Base-by-base conservation (phyloP, 2,113 vertebrate genomes). In the Xiphophorus hellerii region DNA sequence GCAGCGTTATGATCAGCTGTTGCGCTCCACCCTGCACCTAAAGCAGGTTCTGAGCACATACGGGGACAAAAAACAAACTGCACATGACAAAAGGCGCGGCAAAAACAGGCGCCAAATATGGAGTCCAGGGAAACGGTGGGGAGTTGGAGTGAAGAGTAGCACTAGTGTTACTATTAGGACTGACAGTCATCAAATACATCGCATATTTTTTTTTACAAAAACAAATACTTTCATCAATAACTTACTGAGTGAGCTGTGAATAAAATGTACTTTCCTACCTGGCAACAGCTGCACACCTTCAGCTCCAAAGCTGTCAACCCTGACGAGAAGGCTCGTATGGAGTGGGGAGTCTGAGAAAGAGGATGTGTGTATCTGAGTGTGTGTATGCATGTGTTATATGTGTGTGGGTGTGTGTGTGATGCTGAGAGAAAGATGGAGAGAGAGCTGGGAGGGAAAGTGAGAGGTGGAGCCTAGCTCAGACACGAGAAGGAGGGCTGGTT, bases 221-320 rank as follows among this genome's bases (percentile, higher is more conserved):
- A 64, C 39, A 29, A 22, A 62, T 13, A 4, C 3, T 1, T 69
- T 78, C 42, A 51, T 87, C 27, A 74, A 12, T 30, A 90, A 92
- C 83, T 93, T 92, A 73, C 71, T 63, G 51, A 35, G 37, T 39
- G 29, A 27, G 71, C 78, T 42, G 27, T 69, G 71, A 82, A 71
- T 37, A 84, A 51, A 88, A 77, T 0, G 10, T 44, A 42, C 15
- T 7, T 31, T 79, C 91, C 82, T 93, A 93, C 92, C 92, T 92
- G 88, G 78, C 67, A 87, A 86, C 72, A 72, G 14, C 63, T 65
- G 74, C 84, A 89, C 90, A 92, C 88, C 86, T 90, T 91, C 87
- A 92, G 88, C 80, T 88, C 83, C 81, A 30, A 84, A 86, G 89
- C 84, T 78, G 84, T 81, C 85, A 66, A 10, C 77, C 79, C 84